A percentile compares a stretch with the other conserved stretches of the same genome.
Evolutionary conservation across 2,113 vertebrate genomes (phyloP).

Genomic region (Tapirus terrestris): DNA sequence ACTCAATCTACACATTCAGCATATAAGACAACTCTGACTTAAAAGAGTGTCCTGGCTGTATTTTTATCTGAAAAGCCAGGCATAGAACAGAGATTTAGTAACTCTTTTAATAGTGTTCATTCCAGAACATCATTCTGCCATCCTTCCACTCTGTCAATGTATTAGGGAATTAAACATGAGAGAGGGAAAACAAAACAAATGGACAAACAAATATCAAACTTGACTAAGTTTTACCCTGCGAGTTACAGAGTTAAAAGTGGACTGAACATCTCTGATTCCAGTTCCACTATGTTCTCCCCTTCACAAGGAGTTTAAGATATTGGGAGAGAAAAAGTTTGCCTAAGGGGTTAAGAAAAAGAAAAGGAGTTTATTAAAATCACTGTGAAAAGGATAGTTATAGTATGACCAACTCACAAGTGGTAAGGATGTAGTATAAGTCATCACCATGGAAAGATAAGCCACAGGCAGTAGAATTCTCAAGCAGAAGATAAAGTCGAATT

Average conservation of each 20-base stretch:
- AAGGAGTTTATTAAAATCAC: background rate
- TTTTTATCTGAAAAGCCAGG: background rate
- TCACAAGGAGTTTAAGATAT: background rate
- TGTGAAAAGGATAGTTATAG: background rate
- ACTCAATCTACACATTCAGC: background rate
- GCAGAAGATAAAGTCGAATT: background rate
- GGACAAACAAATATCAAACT: background rate
- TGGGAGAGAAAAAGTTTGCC: background rate
- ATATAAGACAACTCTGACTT: background rate
- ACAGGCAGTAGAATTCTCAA: background rate
- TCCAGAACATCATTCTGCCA: background rate
- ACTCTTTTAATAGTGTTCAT: background rate
- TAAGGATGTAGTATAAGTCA: background rate
- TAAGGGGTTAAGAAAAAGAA: background rate
- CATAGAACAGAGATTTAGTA: background rate
- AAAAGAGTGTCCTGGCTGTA: background rate
- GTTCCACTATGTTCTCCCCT: background rate
- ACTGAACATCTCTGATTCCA: background rate
- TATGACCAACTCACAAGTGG: background rate
- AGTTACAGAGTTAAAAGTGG: background rate
- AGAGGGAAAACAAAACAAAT: background rate
- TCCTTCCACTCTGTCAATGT: background rate
- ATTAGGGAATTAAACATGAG: background rate
- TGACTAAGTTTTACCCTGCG: background rate
- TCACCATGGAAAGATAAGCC: accelerated